phyloP scores from a whole-genome alignment of 2,888 invertebrate genomes.

The Melolontha melolontha region DNA sequence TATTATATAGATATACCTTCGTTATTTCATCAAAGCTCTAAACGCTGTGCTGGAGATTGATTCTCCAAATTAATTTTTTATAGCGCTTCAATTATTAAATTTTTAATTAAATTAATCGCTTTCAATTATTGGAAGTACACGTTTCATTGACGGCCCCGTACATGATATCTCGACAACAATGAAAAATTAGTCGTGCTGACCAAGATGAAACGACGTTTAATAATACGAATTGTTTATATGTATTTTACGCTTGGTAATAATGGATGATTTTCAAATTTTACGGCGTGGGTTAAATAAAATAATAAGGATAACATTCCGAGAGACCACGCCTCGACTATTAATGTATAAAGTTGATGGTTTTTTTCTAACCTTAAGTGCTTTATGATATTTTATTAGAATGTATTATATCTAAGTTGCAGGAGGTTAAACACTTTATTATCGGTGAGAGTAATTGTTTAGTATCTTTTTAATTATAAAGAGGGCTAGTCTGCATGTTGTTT shows the following conservation, averaged over 20 bases:
- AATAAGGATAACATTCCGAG: conserved; percentile 20
- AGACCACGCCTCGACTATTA: conserved; percentile 24
- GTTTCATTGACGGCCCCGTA: neutral
- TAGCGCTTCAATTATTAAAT: conserved; percentile 10
- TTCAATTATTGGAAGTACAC: conserved; percentile 26
- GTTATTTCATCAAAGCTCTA: conserved; percentile 1
- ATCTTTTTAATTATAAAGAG: neutral
- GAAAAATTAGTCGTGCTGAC: conserved; percentile 16
- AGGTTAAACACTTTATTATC: conserved; percentile 26
- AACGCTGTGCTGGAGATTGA: conserved; percentile 2
- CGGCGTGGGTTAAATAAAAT: conserved; percentile 1
- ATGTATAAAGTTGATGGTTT: conserved; percentile 15
- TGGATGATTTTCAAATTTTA: conserved; percentile 36
- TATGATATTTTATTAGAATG: conserved; percentile 38
- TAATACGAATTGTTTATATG: conserved; percentile 8
- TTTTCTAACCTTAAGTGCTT: conserved; percentile 24
- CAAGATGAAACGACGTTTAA: conserved; percentile 18
- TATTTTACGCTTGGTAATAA: conserved; percentile 4
- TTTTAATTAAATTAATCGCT: conserved; percentile 33
- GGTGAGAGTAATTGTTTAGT: neutral
- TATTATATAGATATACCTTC: conserved; percentile 9
- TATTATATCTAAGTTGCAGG: conserved; percentile 12
- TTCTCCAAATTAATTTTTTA: conserved; percentile 12
- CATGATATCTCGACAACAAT: conserved; percentile 8
- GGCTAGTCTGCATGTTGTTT: neutral